Evolutionary conservation across 2,888 invertebrate genomes (phyloP).

Genomic region (Exocentrus adspersus): DNA sequence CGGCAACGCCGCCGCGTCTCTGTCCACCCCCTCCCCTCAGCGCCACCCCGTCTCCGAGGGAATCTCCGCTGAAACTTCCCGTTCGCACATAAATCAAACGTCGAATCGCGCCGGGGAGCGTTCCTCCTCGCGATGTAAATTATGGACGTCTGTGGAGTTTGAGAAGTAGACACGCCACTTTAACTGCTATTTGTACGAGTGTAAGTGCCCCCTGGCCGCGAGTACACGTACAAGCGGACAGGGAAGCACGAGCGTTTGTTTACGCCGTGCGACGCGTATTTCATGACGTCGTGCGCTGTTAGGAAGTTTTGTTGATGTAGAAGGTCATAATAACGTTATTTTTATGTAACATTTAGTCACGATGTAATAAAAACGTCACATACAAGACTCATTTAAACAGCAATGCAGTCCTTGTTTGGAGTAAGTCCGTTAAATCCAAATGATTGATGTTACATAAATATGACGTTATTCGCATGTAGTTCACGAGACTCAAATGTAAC

Average conservation of each 20-base stretch:
- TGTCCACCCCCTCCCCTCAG: too few relatives aligned
- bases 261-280: neutral
- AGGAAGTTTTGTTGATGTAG: too few relatives aligned
- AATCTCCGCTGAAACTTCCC: constrained; percentile 20
- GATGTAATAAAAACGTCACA: too few relatives aligned
- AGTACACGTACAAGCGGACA: constrained; percentile 6
- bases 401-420: too few relatives aligned
- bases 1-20: neutral
- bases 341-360: too few relatives aligned
- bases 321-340: too few relatives aligned
- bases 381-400: too few relatives aligned
- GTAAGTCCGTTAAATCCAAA: too few relatives aligned
- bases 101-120: constrained; percentile 19
- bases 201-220: neutral
- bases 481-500: too few relatives aligned
- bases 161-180: neutral
- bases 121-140: neutral
- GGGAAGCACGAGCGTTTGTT: neutral
- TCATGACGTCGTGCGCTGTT: neutral
- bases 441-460: too few relatives aligned
- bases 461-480: too few relatives aligned
- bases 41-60: neutral
- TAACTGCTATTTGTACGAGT: neutral
- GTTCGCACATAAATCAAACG: constrained; percentile 31
- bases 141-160: neutral